phyloP scores from a whole-genome alignment of 2,888 invertebrate genomes.

The Teleogryllus oceanicus region DNA sequence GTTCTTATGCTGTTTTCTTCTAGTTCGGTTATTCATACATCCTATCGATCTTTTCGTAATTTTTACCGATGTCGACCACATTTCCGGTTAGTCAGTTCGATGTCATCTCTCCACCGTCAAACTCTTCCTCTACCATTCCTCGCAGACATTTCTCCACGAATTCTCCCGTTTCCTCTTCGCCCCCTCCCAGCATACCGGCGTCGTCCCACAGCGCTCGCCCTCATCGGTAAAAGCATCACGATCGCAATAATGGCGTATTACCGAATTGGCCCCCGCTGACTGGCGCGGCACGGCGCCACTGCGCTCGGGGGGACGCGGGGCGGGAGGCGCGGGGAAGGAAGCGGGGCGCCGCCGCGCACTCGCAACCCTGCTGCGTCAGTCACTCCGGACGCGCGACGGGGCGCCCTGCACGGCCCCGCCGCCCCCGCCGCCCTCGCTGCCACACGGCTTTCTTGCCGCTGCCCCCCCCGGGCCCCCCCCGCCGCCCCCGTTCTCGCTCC shows the following conservation, averaged over 20 bases:
- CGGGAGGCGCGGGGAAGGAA: background rate
- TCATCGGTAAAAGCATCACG: slow-evolving; percentile 38
- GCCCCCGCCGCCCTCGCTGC: background rate
- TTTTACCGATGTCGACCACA: no score
- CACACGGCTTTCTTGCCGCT: background rate
- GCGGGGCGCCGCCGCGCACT: background rate
- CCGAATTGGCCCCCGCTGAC: slow-evolving; percentile 34
- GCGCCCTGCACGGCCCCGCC: background rate
- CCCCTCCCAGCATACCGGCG: background rate
- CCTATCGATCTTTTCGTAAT: no score
- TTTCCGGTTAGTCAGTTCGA: no score
- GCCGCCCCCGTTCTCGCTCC: background rate
- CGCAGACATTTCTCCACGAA: background rate
- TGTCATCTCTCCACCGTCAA: no score
- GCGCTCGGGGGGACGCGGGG: background rate
- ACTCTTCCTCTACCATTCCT: no score
- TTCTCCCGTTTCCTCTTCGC: background rate
- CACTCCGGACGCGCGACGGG: background rate
- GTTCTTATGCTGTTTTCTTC: no score
- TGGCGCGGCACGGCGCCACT: background rate
- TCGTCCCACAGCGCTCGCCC: background rate
- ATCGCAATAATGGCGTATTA: slow-evolving; percentile 38
- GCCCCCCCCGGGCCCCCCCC: background rate
- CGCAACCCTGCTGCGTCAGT: background rate
- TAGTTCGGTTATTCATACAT: no score